Conservation (phyloP, 2,113 vertebrate genomes). For the Struthidea cinerea region DNA sequence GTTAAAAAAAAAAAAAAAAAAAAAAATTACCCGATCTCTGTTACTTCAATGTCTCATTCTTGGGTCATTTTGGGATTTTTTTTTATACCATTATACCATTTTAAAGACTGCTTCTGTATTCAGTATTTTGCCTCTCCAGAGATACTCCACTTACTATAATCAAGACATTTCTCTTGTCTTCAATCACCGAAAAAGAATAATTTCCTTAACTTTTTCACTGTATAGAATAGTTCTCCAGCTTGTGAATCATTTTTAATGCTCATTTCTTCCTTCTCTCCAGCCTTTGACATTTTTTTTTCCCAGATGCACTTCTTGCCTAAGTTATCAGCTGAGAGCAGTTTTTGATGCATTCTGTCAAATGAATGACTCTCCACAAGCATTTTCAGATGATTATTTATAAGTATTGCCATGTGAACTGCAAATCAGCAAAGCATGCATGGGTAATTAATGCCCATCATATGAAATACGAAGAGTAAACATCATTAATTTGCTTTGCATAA, state of each 20-base stretch:
- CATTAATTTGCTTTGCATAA: background rate
- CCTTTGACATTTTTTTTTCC: background rate
- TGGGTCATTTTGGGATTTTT: background rate
- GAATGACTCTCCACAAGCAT: constrained; percentile 24
- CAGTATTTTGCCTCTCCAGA: background rate
- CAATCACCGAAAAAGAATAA: background rate
- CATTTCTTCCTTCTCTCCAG: background rate
- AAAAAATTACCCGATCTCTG: background rate
- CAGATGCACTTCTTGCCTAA: background rate
- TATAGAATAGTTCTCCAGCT: background rate
- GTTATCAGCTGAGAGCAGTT: constrained; percentile 26
- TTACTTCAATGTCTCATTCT: background rate
- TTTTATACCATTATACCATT: fast-evolving
- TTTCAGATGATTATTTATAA: constrained; percentile 54
- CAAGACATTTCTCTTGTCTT: background rate
- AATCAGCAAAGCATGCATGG: background rate
- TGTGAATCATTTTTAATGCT: background rate
- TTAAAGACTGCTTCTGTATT: background rate
- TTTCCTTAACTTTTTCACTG: background rate
- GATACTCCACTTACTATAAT: background rate
- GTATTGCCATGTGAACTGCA: constrained; percentile 4
- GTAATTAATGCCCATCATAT: constrained; percentile 14
- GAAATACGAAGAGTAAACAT: constrained; percentile 11
- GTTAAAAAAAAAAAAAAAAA: background rate
- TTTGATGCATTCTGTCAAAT: constrained; percentile 33